Percentiles rank a stretch among this genome's conserved stretches.
Conservation (phyloP, 2,888 invertebrate species). For the Habrosyne pyritoides region DNA sequence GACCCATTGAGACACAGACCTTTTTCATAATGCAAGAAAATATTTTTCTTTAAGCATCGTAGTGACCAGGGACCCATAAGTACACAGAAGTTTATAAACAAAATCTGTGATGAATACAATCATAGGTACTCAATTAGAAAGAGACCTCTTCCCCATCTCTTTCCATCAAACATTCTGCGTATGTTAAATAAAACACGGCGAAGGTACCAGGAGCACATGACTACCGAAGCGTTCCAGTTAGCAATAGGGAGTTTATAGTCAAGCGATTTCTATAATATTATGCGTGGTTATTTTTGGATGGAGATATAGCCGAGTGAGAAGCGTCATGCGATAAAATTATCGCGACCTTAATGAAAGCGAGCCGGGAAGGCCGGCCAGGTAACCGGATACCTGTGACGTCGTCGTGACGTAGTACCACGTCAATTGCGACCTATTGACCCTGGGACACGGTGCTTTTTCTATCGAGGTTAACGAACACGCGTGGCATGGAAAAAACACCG, state of each 20-base stretch:
- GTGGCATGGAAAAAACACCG: background rate
- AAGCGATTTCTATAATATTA: constrained; percentile 47
- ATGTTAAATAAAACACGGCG: background rate
- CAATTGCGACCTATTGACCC: constrained; percentile 42
- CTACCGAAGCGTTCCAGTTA: constrained; percentile 8
- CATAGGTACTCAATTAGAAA: too few species aligned
- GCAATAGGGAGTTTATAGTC: constrained; percentile 29
- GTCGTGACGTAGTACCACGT: constrained; percentile 51
- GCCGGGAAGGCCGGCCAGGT: constrained; percentile 70
- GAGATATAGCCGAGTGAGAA: constrained; percentile 51
- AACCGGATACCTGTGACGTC: constrained; percentile 73
- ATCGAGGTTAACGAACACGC: constrained; percentile 2
- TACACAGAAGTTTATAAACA: too few species aligned
- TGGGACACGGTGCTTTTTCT: background rate
- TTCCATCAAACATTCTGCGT: background rate
- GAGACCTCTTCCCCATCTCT: too few species aligned
- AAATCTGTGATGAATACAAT: too few species aligned
- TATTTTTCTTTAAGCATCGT: too few species aligned
- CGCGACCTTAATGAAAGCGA: constrained; percentile 75
- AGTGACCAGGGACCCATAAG: too few species aligned
- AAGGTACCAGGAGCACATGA: constrained; percentile 14
- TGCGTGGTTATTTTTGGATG: constrained; percentile 63
- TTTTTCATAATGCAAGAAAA: too few species aligned
- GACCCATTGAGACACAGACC: too few species aligned
- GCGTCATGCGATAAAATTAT: constrained; percentile 81